phyloP scores from a whole-genome alignment of 2,888 invertebrate species.

The Lamproptera curius region DNA sequence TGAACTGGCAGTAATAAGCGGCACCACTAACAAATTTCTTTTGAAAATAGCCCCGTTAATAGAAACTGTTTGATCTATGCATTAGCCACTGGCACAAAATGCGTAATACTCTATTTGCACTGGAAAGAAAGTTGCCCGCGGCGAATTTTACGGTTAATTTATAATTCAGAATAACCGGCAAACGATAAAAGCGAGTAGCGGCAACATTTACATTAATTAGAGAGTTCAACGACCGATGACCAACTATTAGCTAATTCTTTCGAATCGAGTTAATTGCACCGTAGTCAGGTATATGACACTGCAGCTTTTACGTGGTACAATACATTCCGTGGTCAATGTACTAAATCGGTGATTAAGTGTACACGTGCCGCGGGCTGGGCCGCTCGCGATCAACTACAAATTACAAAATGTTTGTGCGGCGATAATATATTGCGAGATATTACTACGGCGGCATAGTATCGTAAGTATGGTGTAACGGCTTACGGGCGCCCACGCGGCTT shows the following conservation, averaged over 20 bases:
- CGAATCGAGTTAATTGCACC: conserved; percentile 37
- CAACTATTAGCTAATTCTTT: conserved; percentile 40
- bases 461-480: conserved; percentile 17
- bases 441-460: conserved; percentile 18
- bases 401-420: conserved; percentile 15
- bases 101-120: conserved; percentile 9
- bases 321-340: conserved; percentile 23
- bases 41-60: conserved; percentile 24
- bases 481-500: conserved; percentile 21
- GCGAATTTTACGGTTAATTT: conserved; percentile 39
- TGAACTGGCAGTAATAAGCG: conserved; percentile 29
- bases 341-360: conserved; percentile 12
- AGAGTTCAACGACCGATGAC: conserved; percentile 46
- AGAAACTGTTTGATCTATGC: conserved; percentile 2
- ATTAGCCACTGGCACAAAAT: conserved; percentile 11
- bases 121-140: conserved; percentile 30
- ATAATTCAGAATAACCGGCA: conserved; percentile 35
- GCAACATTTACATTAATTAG: conserved; percentile 51
- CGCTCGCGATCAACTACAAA: conserved; percentile 16
- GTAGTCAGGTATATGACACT: conserved; percentile 18
- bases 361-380: conserved; percentile 14
- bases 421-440: conserved; percentile 17
- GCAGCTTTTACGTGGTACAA: conserved; percentile 21
- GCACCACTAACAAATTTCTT: conserved; percentile 29
- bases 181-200: conserved; percentile 40